A percentile compares a stretch with the other conserved stretches of the same genome.
phyloP scores from a whole-genome alignment of 2,113 vertebrate genomes.

The rat (Rattus norvegicus) region DNA sequence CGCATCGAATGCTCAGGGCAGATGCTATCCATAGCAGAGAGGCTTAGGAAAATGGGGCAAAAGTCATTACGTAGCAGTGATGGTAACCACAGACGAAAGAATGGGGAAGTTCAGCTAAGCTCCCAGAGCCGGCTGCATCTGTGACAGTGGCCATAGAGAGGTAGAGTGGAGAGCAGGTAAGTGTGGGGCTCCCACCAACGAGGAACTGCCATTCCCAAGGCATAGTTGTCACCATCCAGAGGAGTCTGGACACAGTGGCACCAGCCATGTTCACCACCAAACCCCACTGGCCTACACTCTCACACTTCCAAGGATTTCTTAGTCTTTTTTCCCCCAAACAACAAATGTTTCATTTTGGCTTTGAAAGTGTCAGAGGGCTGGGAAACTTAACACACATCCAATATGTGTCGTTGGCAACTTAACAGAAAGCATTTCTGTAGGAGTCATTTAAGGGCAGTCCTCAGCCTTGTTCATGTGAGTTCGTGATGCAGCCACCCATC shows the following conservation, averaged over 20 bases:
- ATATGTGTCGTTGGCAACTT: background rate
- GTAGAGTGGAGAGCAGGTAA: rapidly evolving
- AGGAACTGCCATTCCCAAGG: background rate
- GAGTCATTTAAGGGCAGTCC: background rate
- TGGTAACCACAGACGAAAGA: slow-evolving; percentile 32
- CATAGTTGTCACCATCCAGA: background rate
- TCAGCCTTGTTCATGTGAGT: background rate
- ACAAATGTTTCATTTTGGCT: background rate
- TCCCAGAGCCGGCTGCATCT: background rate
- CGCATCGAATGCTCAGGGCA: background rate
- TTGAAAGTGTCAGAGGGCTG: background rate
- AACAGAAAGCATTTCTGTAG: background rate
- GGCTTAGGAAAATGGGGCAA: slow-evolving; percentile 23
- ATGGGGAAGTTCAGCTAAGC: background rate
- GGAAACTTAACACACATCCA: background rate
- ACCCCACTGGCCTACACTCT: rapidly evolving
- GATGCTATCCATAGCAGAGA: slow-evolving; percentile 19
- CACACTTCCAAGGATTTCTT: background rate
- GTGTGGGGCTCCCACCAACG: no score
- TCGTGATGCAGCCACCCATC: rapidly evolving
- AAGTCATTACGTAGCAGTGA: slow-evolving; percentile 8
- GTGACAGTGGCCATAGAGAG: background rate
- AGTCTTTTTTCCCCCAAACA: background rate
- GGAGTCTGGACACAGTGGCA: background rate
- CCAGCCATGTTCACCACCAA: background rate